Base-by-base conservation (phyloP, 2,888 invertebrate species). In the Andrena haemorrhoa region DNA sequence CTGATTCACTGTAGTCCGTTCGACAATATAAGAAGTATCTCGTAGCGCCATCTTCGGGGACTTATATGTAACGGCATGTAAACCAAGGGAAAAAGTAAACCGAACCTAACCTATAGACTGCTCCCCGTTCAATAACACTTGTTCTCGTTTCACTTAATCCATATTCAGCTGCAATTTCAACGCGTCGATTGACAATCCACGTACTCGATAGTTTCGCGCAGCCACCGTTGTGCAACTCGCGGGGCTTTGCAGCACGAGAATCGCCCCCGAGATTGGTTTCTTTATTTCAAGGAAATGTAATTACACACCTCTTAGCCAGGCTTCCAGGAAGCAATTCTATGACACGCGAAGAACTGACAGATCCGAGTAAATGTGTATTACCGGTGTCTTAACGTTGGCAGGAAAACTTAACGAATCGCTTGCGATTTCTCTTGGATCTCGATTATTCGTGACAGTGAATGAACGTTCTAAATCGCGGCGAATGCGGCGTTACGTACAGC, bases 211-310 rank as follows among this genome's bases (percentile, higher is more conserved):
- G 41, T 31, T 73, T 23, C 23, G 60, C 35, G 65, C n/a, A 66
- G 47, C 75, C 70, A 81, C 26, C 61, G 53, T 81, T 79, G 60
- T 60, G 72, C 69, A 84, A 80, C 33, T 20, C 26, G 3, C 29
- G 23, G 31, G 10, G 47, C 29, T 26, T 70, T 16, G 8, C 16
- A 20, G 1, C 16, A 69, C 61, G 65, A 23, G 64, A 72, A 53
- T 61, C 23, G 6, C 31, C 23, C 20, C n/a, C 20, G 35, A 56
- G 56, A 60, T 61, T 41, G 41, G 29, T 35, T 51, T 20, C 70
- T 58, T 72, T 49, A 49, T 66, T 79, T 70, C 81, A 61, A 58
- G 73, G 75, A 85, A 87, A 77, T 77, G 68, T 61, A 86, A 86
- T 87, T 86, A 70, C 77, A 77, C 69, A 61, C 61, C 74, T 41